Conservation (phyloP, 2,113 vertebrate species). For the Myiozetetes cayanensis region DNA sequence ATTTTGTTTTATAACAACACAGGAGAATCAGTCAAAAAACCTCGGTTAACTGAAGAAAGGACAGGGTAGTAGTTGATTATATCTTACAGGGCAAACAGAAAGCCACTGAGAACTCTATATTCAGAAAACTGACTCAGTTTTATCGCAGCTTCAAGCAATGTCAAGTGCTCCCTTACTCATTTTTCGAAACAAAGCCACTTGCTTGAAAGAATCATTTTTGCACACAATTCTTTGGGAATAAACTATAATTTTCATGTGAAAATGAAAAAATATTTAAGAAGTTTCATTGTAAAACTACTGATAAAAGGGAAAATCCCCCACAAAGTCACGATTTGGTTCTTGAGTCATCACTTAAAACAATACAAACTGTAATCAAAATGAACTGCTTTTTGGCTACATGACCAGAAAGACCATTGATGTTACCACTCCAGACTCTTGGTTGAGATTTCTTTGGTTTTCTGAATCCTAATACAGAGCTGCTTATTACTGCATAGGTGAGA, state of each 20-base stretch:
- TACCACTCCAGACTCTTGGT: not conserved
- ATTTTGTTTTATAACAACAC: not conserved
- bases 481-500: not conserved
- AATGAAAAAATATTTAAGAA: not conserved
- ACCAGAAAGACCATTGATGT: not conserved
- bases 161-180: not conserved
- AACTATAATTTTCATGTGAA: not conserved
- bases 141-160: not conserved
- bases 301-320: not conserved
- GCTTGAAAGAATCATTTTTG: not conserved
- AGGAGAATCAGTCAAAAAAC: not conserved
- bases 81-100: not conserved
- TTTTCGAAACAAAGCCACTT: not conserved
- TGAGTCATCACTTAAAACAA: not conserved
- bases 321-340: not conserved
- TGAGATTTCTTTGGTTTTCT: not conserved
- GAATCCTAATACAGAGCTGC: not conserved
- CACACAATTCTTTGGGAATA: not conserved
- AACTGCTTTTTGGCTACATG: not conserved
- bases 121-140: not conserved
- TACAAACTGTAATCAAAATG: not conserved
- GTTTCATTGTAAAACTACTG: not conserved
- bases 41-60: not conserved
- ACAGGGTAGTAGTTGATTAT: not conserved
- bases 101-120: not conserved